phyloP scores from a whole-genome alignment of 1,140 invertebrate genomes.

The Micrasema longulum region DNA sequence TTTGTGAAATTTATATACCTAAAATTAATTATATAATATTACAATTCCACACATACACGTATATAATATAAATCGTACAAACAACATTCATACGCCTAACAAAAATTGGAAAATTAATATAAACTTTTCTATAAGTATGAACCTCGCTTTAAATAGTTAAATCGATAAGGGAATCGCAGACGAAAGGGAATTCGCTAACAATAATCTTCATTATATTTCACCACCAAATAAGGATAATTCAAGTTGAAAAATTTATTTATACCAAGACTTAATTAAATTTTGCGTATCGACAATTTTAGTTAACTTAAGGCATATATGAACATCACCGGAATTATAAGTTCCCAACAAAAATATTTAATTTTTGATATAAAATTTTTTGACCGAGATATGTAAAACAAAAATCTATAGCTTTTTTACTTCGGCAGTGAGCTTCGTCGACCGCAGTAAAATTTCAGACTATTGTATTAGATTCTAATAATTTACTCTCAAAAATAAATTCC shows the following conservation, averaged over 20 bases:
- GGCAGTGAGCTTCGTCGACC: constrained; percentile 11
- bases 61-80: constrained; percentile 43
- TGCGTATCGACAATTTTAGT: constrained; percentile 36
- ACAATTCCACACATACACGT: constrained; percentile 43
- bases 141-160: constrained; percentile 11
- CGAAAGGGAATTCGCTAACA: not conserved
- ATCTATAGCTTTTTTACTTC: constrained; percentile 16
- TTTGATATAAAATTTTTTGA: constrained; percentile 21
- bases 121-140: constrained; percentile 21
- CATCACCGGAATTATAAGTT: constrained; percentile 21
- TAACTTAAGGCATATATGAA: constrained; percentile 39
- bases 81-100: constrained; percentile 23
- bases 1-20: constrained; percentile 43
- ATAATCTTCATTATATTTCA: not conserved
- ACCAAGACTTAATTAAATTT: constrained; percentile 23
- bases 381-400: constrained; percentile 37
- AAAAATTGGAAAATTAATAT: constrained; percentile 25
- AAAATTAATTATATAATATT: constrained; percentile 42
- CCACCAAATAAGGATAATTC: constrained; percentile 9
- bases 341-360: constrained; percentile 17
- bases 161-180: constrained; percentile 23
- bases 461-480: constrained; percentile 49
- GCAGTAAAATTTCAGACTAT: constrained; percentile 49
- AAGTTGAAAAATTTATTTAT: constrained; percentile 25
- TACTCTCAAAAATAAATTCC: constrained; percentile 54